Conservation (phyloP, 2,888 invertebrate species). For the Zygothrica quintamaculata region DNA sequence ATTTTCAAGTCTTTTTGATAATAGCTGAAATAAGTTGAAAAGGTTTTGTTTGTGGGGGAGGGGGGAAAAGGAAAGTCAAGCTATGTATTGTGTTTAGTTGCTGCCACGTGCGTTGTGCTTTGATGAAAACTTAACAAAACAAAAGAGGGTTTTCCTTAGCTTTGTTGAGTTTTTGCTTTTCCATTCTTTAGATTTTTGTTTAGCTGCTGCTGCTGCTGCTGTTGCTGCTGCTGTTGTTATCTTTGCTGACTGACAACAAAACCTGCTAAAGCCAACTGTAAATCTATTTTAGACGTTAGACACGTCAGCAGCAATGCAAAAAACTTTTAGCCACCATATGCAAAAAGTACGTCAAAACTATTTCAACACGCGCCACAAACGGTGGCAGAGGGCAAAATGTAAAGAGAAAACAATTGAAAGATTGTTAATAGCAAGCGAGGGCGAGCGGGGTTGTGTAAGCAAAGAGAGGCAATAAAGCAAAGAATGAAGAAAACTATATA, state of each 20-base stretch:
- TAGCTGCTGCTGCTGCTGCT: not conserved
- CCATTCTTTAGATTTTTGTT: no score
- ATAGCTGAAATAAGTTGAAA: no score
- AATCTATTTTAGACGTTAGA: slow-evolving; percentile 45
- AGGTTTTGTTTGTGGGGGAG: no score
- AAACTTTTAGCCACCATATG: slow-evolving; percentile 59
- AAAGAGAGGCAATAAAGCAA: no score
- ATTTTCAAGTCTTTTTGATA: no score
- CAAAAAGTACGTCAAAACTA: slow-evolving; percentile 69
- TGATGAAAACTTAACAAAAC: slow-evolving; percentile 6
- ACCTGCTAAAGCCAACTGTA: slow-evolving; percentile 47
- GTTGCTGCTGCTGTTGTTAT: slow-evolving; percentile 37
- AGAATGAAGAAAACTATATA: not conserved
- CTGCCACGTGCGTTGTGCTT: no score
- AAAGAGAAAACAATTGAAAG: not conserved
- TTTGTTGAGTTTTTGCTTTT: no score
- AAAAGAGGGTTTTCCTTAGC: slow-evolving; percentile 24
- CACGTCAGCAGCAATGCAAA: slow-evolving; percentile 50
- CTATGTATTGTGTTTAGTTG: no score
- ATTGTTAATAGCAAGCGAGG: no score
- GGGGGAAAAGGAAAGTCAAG: no score
- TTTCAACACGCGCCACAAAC: slow-evolving; percentile 43
- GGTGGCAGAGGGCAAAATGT: slow-evolving; percentile 14
- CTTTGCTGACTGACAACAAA: slow-evolving; percentile 40
- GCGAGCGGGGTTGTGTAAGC: no score